Conservation (phyloP, 2,888 invertebrate species). For the Glaucopsyche alexis region DNA sequence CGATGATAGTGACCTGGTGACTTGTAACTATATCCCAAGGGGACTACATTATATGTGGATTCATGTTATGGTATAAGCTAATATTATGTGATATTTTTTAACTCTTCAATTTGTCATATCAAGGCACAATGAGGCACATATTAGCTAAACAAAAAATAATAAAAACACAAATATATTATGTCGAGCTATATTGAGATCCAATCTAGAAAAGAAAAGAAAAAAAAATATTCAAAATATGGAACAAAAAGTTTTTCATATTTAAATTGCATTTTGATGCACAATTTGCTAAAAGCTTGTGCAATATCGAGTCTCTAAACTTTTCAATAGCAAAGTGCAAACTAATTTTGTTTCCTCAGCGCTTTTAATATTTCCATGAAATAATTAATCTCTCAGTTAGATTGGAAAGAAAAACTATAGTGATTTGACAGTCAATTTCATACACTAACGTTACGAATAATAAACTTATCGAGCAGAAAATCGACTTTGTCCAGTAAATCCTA, state of each 20-base stretch:
- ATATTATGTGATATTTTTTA: too few species aligned
- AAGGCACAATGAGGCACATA: too few species aligned
- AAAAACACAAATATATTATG: too few species aligned
- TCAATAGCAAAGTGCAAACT: conserved; percentile 10
- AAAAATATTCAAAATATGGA: neutral
- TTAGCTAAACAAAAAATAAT: too few species aligned
- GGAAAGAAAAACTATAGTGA: neutral
- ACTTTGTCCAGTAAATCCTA: too few species aligned
- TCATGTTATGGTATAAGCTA: too few species aligned
- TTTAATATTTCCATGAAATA: neutral
- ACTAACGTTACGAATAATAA: too few species aligned
- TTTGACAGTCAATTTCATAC: neutral
- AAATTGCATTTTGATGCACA: neutral
- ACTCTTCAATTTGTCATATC: too few species aligned
- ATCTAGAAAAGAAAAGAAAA: too few species aligned
- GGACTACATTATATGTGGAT: neutral
- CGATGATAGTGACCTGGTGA: neutral
- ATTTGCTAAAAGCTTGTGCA: conserved; percentile 3
- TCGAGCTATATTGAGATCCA: too few species aligned
- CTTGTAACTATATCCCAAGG: neutral
- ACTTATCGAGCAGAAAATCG: too few species aligned
- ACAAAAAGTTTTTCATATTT: neutral
- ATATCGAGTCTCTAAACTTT: conserved; percentile 12
- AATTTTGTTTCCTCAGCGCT: conserved; percentile 7
- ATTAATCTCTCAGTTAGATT: neutral